These are phyloP conservation scores for Ceratitis capitata DNA, from an alignment of 1,140 invertebrate genomes.

Conservation along the genomic window DNA sequence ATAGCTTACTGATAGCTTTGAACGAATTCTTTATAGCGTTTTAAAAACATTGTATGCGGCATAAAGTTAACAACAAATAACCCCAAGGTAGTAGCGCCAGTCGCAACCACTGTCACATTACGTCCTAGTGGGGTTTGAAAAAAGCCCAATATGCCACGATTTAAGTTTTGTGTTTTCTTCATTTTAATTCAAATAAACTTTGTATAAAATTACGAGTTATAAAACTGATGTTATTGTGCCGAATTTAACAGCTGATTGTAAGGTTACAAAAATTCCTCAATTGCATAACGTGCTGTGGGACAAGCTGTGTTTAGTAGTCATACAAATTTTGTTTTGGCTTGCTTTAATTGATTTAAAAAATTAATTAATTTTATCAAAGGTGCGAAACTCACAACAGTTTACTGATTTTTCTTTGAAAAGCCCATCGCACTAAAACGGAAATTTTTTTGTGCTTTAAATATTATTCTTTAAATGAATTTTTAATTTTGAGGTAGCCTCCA, in stretches of 20 bases:
- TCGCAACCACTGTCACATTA: constrained; percentile 47
- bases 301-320: background rate
- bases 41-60: constrained; percentile 68
- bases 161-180: background rate
- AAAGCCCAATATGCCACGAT: constrained; percentile 19
- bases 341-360: too few relatives aligned
- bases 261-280: background rate
- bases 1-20: constrained; percentile 68
- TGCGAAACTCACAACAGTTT: too few relatives aligned
- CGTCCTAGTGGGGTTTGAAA: constrained; percentile 50
- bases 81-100: constrained; percentile 44
- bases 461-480: too few relatives aligned
- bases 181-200: constrained; percentile 22
- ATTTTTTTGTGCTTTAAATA: too few relatives aligned
- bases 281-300: background rate
- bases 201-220: background rate
- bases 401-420: too few relatives aligned
- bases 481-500: too few relatives aligned
- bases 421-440: too few relatives aligned
- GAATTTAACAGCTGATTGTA: constrained; percentile 1
- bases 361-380: too few relatives aligned
- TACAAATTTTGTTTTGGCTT: too few relatives aligned
- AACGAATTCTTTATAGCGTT: constrained; percentile 67
- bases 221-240: background rate
- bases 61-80: constrained; percentile 59